Conservation (phyloP, 2,797 vertebrate species). For the Micromesistius poutassou region DNA sequence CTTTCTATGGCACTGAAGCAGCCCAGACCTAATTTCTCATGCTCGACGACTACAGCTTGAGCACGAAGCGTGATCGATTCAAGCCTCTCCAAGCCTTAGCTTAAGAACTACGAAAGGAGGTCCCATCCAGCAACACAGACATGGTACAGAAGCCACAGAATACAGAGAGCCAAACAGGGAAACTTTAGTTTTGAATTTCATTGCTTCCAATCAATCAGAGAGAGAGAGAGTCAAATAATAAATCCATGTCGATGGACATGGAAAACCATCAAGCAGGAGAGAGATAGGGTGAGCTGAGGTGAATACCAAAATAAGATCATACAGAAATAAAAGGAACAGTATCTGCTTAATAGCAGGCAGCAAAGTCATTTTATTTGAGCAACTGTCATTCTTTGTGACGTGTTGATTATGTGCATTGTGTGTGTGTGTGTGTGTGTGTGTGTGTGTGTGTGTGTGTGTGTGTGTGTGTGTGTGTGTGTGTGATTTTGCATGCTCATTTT, state of each 20-base stretch:
- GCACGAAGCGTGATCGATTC: neutral
- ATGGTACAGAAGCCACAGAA: neutral
- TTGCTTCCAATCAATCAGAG: neutral
- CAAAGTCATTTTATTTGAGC: constrained; percentile 66
- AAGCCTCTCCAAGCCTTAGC: neutral
- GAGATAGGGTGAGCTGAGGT: neutral
- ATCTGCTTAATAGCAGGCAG: constrained; percentile 49
- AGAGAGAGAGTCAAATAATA: neutral
- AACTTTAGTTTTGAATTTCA: neutral
- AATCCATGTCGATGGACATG: neutral
- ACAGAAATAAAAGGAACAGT: neutral
- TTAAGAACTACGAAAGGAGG: neutral
- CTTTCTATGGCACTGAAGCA: neutral
- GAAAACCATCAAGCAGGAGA: neutral
- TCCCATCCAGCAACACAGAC: neutral
- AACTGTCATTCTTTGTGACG: constrained; percentile 52
- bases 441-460: neutral
- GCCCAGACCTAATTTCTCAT: neutral
- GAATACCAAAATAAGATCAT: neutral
- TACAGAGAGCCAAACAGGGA: neutral
- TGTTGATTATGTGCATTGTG: constrained; percentile 26
- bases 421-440: constrained; percentile 19
- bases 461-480: constrained; percentile 21
- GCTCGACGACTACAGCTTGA: no score
- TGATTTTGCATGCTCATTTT: constrained; percentile 26